Percentiles rank a stretch among this genome's conserved stretches.
Evolutionary conservation across 2,113 vertebrate genomes (phyloP).

Genomic region (Sinocyclocheilus rhinocerous): DNA sequence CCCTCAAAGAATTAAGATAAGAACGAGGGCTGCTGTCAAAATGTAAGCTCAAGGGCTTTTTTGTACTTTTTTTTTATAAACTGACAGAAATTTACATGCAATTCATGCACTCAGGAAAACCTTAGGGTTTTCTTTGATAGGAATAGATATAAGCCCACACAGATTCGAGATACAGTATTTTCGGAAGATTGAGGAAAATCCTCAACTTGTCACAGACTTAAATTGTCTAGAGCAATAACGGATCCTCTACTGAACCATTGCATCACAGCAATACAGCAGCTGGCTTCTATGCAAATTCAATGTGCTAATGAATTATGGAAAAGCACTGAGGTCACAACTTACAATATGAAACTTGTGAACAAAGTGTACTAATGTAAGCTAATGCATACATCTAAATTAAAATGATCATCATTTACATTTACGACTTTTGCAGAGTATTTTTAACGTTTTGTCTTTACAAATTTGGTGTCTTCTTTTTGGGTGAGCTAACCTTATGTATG

Average conservation of each 20-base stretch:
- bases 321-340: neutral
- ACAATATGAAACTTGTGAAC: neutral
- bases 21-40: slow-evolving; percentile 34
- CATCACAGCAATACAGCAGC: neutral
- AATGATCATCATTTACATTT: neutral
- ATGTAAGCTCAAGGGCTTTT: slow-evolving; percentile 44
- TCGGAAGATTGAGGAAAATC: slow-evolving; percentile 11
- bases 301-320: slow-evolving; percentile 1
- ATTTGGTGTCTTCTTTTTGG: too few species aligned
- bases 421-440: too few species aligned
- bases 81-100: neutral
- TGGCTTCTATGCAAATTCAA: neutral
- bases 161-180: neutral
- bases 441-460: neutral
- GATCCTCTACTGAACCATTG: neutral
- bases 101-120: neutral
- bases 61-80: neutral
- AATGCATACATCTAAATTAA: neutral
- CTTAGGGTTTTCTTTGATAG: slow-evolving; percentile 6
- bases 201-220: neutral
- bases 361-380: neutral
- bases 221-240: neutral
- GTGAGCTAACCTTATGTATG: too few species aligned
- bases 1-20: slow-evolving; percentile 48
- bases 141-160: neutral